A percentile compares a stretch with the other conserved stretches of the same genome.
phyloP scores from a whole-genome alignment of 2,888 invertebrate species.

The Limenitis arthemis region DNA sequence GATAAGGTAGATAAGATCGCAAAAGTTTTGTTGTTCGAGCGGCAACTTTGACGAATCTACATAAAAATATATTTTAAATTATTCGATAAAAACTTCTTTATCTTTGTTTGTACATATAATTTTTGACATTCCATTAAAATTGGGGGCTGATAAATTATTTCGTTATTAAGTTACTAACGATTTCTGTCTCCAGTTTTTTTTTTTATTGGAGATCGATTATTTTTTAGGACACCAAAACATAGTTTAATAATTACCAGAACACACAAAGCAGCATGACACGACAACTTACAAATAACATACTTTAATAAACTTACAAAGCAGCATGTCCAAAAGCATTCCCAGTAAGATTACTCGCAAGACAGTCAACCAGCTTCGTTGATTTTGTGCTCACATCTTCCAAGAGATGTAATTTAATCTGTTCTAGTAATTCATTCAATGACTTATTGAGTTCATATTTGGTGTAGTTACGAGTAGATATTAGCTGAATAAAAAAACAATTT shows the following conservation, averaged over 20 bases:
- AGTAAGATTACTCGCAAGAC: conserved; percentile 44
- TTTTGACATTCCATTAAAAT: too few relatives aligned
- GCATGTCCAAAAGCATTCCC: conserved; percentile 48
- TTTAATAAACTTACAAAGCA: conserved; percentile 47
- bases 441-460: conserved; percentile 64
- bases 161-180: too few relatives aligned
- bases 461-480: conserved; percentile 62
- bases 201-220: too few relatives aligned
- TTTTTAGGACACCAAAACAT: too few relatives aligned
- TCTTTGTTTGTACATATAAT: too few relatives aligned
- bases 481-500: conserved; percentile 30
- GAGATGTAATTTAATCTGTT: conserved; percentile 46
- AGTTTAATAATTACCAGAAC: too few relatives aligned
- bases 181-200: too few relatives aligned
- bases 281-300: too few relatives aligned
- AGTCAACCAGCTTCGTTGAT: conserved; percentile 42
- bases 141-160: too few relatives aligned
- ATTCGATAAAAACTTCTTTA: neutral
- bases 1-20: conserved; percentile 45
- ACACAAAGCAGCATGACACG: too few relatives aligned
- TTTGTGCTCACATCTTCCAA: conserved; percentile 45
- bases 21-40: conserved; percentile 41
- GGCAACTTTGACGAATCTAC: conserved; percentile 44
- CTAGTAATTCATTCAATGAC: conserved; percentile 52
- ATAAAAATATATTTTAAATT: conserved; percentile 14